Evolutionary conservation across 2,797 vertebrate genomes (phyloP).

Genomic region (Taenioides sp.): DNA sequence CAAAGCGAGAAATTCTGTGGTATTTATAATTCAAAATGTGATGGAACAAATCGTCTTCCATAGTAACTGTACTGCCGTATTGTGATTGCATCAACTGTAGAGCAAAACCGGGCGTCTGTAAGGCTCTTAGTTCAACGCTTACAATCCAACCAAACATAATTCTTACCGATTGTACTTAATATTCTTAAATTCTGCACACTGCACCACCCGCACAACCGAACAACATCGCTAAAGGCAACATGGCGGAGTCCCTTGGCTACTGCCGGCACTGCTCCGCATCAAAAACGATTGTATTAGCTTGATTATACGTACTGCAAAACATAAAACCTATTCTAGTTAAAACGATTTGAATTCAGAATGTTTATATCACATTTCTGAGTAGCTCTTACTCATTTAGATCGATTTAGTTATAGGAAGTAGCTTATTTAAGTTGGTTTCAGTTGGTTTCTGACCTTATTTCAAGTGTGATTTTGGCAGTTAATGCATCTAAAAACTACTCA

Average conservation of each 20-base stretch:
- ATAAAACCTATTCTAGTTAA: too few species aligned
- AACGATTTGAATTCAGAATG: too few species aligned
- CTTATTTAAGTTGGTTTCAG: background rate
- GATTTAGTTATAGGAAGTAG: too few species aligned
- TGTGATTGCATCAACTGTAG: too few species aligned
- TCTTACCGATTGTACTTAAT: background rate
- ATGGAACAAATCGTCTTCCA: too few species aligned
- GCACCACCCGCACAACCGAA: background rate
- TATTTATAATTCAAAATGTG: too few species aligned
- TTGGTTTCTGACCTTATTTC: background rate
- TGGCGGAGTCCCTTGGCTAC: background rate
- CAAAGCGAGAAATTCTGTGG: too few species aligned
- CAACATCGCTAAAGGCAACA: slow-evolving; percentile 9
- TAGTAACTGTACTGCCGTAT: too few species aligned
- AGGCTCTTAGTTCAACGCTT: too few species aligned
- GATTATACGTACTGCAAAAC: background rate
- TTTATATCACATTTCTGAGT: too few species aligned
- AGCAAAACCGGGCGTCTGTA: background rate
- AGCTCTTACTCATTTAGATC: background rate
- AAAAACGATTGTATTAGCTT: background rate
- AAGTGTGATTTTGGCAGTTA: background rate
- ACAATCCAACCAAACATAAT: too few species aligned
- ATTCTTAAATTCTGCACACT: too few species aligned
- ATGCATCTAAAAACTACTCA: background rate
- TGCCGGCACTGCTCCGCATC: background rate